Evolutionary conservation across 2,113 vertebrate species (phyloP), one percentile per base, ranked within the genome.

Genomic region (Xiphias gladius): DNA sequence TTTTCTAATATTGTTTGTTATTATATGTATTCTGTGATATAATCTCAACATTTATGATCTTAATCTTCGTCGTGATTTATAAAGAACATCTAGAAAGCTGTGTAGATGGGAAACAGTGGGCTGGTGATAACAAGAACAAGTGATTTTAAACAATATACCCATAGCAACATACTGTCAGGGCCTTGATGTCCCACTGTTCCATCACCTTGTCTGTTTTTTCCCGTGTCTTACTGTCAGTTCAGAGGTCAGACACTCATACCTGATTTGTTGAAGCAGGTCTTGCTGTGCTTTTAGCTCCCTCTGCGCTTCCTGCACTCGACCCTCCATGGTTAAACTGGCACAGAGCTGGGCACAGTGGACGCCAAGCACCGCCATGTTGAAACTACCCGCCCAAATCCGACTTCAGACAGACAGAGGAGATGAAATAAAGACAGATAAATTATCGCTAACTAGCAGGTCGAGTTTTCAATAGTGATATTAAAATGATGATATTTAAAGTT

Each of bases 331-430:
- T 30, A 96, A 87, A 17, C 90, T 73, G 59, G 94, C 95, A 70
- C 94, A 95, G 54, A 96, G 91, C 76, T 96, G 96, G 64, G 94
- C 95, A 2, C 91, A 94, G 90, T 96, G 96, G 28, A 95, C 94
- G 0, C 91, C 94, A 9, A 96, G 88, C 7, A 96, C 94, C 0
- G 83, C 84, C 88, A 92, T 84, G 71, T 96, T 95, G 58, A 96
- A 91, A 58, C 79, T 91, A 0, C 93, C 84, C 0, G 87, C 78
- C 73, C 80, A 83, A 22, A 95, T 68, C 77, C 84, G 81, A 54
- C 96, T 96, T 67, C 43, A 79, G 50, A 58, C 9, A 20, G 28
- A 73, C 28, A 41, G 13, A 66, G 22, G 66, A 8, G 50, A n/a
- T 54, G 2, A 13, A 5, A 26, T 12, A 12, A 4, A 54, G 22